Base-by-base conservation (phyloP, 1,140 invertebrate genomes). In the Drosophila biarmipes region DNA sequence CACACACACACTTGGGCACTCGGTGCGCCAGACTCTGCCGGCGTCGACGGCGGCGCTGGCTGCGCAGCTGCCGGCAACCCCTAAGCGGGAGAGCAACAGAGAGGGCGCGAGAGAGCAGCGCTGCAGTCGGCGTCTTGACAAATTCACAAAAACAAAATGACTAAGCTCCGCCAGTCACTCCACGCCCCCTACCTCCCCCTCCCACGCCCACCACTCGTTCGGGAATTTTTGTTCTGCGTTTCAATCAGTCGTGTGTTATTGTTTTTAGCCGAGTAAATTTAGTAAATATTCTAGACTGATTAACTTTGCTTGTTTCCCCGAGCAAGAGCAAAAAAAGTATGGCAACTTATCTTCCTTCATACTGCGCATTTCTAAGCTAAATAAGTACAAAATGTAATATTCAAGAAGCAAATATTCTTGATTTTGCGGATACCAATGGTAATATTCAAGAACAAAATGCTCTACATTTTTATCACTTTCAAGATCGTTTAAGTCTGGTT, bases 131-230 rank as follows among this genome's bases (percentile, higher is more conserved):
- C 67, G 57, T 68, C 57, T 80, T 63, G 82, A 82, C 79, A 68
- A 87, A 87, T 89, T 86, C 78, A 79, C 82, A 89, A 87, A 82
- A 87, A 87, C 82, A 87, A 87, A 43, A 66, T 87, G 82, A 87
- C 82, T 87, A 87, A 87, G 74, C 84, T 79, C 46, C 62, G 42
- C 19, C 48, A 48, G 31, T 38, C 57, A 24, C 57, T 19, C 38
- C n/a, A 17, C 54, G 57, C 61, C 69, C 37, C 49, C 64, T 51
- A 63, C 43, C 58, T 52, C 56, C 48, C 21, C 29, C 24, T 51
- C 46, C 35, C 14, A 38, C 48, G 12, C 35, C 61, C 34, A 52
- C 45, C 43, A 53, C 42, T 14, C 35, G 31, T 46, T 45, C 31
- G n/a, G 40, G 51, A 43, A 54, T 49, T 85, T 73, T 48, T 58